A percentile compares a stretch with the other conserved stretches of the same genome.
These are phyloP conservation scores for Margarornis squamiger DNA, from an alignment of 2,797 vertebrate genomes.

Conservation along the genomic window DNA sequence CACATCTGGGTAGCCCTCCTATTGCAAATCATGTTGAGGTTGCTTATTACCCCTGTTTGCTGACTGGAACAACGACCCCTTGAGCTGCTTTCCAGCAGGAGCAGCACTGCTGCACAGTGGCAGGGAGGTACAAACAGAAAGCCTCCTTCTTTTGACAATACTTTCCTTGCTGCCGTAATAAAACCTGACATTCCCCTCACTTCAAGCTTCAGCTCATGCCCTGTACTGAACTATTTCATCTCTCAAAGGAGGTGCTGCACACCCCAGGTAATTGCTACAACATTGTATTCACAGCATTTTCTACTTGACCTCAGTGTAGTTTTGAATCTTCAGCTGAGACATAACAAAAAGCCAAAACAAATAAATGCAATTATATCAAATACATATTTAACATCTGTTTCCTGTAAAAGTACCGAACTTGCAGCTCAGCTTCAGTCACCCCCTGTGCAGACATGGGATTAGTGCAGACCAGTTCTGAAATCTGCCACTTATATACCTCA, in stretches of 20 bases:
- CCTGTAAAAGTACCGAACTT: background rate
- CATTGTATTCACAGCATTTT: background rate
- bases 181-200: background rate
- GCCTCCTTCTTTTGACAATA: background rate
- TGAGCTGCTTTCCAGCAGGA: background rate
- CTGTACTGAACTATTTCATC: background rate
- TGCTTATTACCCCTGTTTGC: background rate
- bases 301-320: background rate
- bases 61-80: background rate
- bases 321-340: background rate
- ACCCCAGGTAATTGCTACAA: background rate
- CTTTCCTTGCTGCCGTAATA: background rate
- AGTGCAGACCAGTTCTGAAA: background rate
- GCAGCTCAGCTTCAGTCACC: background rate
- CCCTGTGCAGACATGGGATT: background rate
- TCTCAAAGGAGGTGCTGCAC: background rate
- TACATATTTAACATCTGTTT: background rate
- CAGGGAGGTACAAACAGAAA: background rate
- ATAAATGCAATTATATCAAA: background rate
- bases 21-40: background rate
- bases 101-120: background rate
- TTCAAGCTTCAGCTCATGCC: background rate
- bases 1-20: background rate
- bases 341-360: background rate
- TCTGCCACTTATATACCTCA: background rate